Base-by-base conservation (phyloP, 2,888 invertebrate genomes). In the Tigriopus californicus region DNA sequence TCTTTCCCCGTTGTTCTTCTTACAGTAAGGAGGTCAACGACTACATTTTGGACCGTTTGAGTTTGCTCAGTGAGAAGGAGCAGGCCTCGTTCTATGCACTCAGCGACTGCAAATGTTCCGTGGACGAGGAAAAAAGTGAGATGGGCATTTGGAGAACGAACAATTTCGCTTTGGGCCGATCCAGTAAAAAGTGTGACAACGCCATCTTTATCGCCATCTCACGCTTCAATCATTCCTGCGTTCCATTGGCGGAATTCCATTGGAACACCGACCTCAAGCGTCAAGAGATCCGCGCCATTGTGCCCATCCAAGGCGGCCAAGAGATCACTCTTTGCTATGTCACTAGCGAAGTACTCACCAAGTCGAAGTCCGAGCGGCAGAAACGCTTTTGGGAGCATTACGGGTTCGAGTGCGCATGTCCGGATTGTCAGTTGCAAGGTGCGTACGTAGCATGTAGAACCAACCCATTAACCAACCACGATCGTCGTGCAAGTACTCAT, bases 181-280 rank as follows among this genome's bases (percentile, higher is more conserved):
- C 46, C 40, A 13, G 18, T 2, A 25, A 24, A 11, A 58, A 49
- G 40, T 8, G 44, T 15, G 12, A 24, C n/a, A 58, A 58, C 49
- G 58, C 48, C 5, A 13, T 58, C 8, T 58, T 58, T 18, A 25
- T 33, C 11, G n/a, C 40, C 3, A 47, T 58, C 13, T 15, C 46
- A n/a, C 47, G 58, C 18, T 58, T 58, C 20, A 58, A 58, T 46
- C 58, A 58, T 49, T 58, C 58, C 13, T 58, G 58, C 48, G 48
- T 33, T 24, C 58, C 58, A 18, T 44, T 18, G 15, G 58, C 58
- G n/a, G 58, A 58, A 18, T 58, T 58, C 22, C 25, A 40, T 24
- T 58, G 58, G 58, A 58, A 58, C 24, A 18, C 15, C n/a, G 22
- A 44, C 18, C 13, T 15, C n/a, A 18, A 41, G n/a, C 24, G 24